Base-by-base conservation (phyloP, 2,888 invertebrate species). In the Peribatodes rhomboidaria region DNA sequence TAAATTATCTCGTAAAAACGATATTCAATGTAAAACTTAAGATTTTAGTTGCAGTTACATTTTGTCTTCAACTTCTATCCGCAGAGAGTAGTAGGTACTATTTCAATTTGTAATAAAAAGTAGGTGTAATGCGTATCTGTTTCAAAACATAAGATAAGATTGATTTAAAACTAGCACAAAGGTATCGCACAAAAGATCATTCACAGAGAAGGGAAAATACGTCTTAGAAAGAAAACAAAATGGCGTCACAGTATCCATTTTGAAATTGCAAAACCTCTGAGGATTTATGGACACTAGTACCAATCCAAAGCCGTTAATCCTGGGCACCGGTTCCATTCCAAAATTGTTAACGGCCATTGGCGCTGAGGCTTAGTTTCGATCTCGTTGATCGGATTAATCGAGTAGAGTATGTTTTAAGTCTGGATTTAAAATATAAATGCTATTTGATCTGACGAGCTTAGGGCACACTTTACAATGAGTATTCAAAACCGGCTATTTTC, bases 321-420 rank as follows among this genome's bases (percentile, higher is more conserved):
- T 49, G 60, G 42, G 60, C 42, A 63, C 52, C 46, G 56, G 63
- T 58, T 67, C 67, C 70, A 68, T 68, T 72, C 65, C 44, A 67
- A 68, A 68, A 70, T 70, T 70, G 68, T 67, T 72, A 68, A 64
- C 63, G 59, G 57, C 64, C 65, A 67, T 72, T 68, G 67, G 65
- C 49, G 54, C 20, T 8, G 58, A 60, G 58, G 67, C 56, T 65
- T 65, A 50, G 61, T 68, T 70, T 67, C 65, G 65, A 69, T 70
- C 59, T 41, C 57, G 16, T 61, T 67, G 64, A 66, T 67, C 22
- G 41, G 49, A 41, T 41, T 18, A 49, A 42, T 41, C 33, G 22
- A 20, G 31, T 35, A 31, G 16, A 41, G 39, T 50, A 11, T 13
- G 16, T n/a, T 16, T 41, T 14, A 16, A 1, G 20, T 35, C 8